Percentiles rank a stretch among this genome's conserved stretches.
Evolutionary conservation across 1,140 invertebrate species (phyloP).

Genomic region (Trialeurodes vaporariorum): DNA sequence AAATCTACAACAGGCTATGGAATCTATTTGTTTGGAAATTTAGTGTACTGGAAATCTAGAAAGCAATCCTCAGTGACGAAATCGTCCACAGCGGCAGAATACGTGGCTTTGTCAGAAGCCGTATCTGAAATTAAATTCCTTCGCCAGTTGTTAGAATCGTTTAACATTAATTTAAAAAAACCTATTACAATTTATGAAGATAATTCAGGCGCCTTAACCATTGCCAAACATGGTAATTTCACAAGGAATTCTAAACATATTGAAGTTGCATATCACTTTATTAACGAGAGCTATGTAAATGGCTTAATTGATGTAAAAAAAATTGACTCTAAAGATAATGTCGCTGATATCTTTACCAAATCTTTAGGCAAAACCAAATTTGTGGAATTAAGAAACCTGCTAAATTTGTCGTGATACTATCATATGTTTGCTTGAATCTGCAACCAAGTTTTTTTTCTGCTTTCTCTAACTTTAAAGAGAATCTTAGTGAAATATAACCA

Average conservation of each 20-base stretch:
- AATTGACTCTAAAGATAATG: slow-evolving; percentile 10
- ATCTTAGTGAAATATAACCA: too few species aligned
- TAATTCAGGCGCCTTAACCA: slow-evolving; percentile 7
- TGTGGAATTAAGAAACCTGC: slow-evolving; percentile 4
- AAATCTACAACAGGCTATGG: slow-evolving; percentile 14
- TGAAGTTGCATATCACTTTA: slow-evolving; percentile 11
- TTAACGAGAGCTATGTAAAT: slow-evolving; percentile 1
- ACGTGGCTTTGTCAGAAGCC: slow-evolving; percentile 13
- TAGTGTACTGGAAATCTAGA: slow-evolving; percentile 9
- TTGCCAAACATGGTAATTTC: slow-evolving; percentile 8
- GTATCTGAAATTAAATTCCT: slow-evolving; percentile 4
- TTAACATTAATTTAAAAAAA: background rate
- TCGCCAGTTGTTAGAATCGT: background rate
- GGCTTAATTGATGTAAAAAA: slow-evolving; percentile 6
- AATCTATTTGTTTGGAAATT: slow-evolving; percentile 7
- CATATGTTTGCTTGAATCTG: too few species aligned
- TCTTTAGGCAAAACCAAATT: slow-evolving; percentile 10
- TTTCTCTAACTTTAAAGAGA: too few species aligned
- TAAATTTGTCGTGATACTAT: too few species aligned
- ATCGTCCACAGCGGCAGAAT: slow-evolving; percentile 12
- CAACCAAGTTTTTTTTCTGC: too few species aligned
- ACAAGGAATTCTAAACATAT: slow-evolving; percentile 11
- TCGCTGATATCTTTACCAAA: slow-evolving; percentile 12
- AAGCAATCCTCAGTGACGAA: slow-evolving; percentile 10
- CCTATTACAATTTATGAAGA: slow-evolving; percentile 12